Evolutionary conservation across 2,888 invertebrate species (phyloP).

Genomic region (Hyles lineata): DNA sequence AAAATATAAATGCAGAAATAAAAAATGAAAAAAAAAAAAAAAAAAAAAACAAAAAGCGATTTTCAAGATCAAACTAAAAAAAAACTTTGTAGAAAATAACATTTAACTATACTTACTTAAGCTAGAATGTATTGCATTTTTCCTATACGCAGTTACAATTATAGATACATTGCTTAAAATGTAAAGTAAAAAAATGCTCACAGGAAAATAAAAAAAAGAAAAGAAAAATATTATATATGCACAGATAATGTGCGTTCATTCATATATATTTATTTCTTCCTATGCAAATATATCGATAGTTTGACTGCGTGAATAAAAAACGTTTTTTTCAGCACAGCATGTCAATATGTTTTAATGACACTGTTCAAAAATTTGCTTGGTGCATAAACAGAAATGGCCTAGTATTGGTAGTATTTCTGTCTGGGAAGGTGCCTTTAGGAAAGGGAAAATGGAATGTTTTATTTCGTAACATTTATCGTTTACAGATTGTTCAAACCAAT

Average conservation of each 20-base stretch:
- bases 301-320: not conserved
- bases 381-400: not conserved
- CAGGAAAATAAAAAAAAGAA: constrained; percentile 52
- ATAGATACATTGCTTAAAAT: constrained; percentile 52
- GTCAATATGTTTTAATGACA: not conserved
- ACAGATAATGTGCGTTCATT: constrained; percentile 59
- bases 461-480: too few relatives aligned
- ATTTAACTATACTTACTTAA: constrained; percentile 66
- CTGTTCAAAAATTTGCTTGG: constrained; percentile 6
- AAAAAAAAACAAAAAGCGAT: not conserved
- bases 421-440: not conserved
- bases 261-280: constrained; percentile 11
- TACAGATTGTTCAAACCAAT: too few relatives aligned
- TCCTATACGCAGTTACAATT: constrained; percentile 55
- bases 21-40: not conserved
- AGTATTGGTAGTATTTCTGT: not conserved
- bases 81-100: constrained; percentile 12
- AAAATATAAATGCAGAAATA: constrained; percentile 21
- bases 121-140: constrained; percentile 77
- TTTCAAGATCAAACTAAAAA: not conserved
- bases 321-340: not conserved
- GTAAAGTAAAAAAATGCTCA: constrained; percentile 54
- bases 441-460: too few relatives aligned
- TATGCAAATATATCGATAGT: constrained; percentile 26
- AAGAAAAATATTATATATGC: constrained; percentile 44